Base-by-base conservation (phyloP, 2,797 vertebrate species). In the Enteromius radiatus region DNA sequence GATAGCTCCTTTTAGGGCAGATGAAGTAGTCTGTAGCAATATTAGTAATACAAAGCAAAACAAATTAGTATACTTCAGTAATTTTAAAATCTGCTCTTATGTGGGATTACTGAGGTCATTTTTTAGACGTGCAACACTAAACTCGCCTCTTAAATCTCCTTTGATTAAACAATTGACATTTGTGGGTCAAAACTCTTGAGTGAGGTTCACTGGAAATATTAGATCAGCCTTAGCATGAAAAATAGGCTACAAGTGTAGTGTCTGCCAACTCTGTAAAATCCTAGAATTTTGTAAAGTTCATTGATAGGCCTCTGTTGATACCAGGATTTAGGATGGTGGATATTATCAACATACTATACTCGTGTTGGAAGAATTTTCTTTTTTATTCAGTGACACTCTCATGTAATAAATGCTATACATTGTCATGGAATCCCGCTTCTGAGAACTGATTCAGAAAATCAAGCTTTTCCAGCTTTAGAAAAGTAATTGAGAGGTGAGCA, bases 1-100 rank as follows among this genome's bases (percentile, higher is more conserved):
- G 92, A 99, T 99, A 89, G 98, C 94, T 82, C 97, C 98, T 94
- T 98, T 99, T 92, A 99, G 95, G 85, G 97, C 96, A 0, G 98
- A 98, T 36, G 98, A 99, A 70, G 98, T 95, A 84, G 98, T 99
- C 98, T 99, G 92, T 23, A 92, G 84, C 73, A 65, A 36, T 85
- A 31, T 26, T 1, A 1, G 19, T 8, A 76, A 76, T 65, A 67
- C 36, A 78, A 52, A 49, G 76, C 23, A 61, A 76, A 59, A 75
- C 73, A 75, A 75, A 75, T 56, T 10, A 56, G 33, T 3, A 56
- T 17, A 3, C 15, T 17, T 11, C 2, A 56, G 33, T 56, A 2
- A 74, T 38, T 74, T 23, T 2, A 7, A 33, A 74, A 36, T 11
- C 69, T 11, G 69, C 45, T 73, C 17, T 52, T n/a, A 84, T 17